phyloP scores from a whole-genome alignment of 2,888 invertebrate species.

The Falcaria lacertinaria region DNA sequence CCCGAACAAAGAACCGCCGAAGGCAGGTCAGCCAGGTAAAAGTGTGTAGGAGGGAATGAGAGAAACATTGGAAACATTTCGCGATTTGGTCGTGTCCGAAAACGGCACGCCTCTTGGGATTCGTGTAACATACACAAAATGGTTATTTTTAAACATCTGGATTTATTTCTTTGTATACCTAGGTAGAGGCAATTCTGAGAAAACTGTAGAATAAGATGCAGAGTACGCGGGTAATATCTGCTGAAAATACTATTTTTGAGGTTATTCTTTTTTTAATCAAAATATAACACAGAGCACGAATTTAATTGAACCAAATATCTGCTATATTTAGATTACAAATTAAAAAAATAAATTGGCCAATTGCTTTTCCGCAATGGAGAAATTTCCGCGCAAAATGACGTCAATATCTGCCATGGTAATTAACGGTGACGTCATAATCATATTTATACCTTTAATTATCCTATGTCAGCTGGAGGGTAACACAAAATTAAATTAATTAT shows the following conservation, averaged over 20 bases:
- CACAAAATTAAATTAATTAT: neutral
- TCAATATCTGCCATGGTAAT: neutral
- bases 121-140: slow-evolving; percentile 16
- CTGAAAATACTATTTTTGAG: too few relatives aligned
- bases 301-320: too few relatives aligned
- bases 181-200: slow-evolving; percentile 4
- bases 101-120: slow-evolving; percentile 14
- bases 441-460: neutral
- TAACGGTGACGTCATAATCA: neutral
- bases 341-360: too few relatives aligned
- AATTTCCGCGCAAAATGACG: neutral
- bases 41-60: slow-evolving; percentile 7
- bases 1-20: slow-evolving; percentile 16
- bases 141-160: slow-evolving; percentile 25
- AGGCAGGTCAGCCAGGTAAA: slow-evolving; percentile 18
- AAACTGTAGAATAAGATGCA: slow-evolving; percentile 10
- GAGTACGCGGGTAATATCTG: too few relatives aligned
- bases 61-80: slow-evolving; percentile 21
- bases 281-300: too few relatives aligned
- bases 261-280: too few relatives aligned
- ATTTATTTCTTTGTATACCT: slow-evolving; percentile 22
- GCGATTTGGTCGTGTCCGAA: slow-evolving; percentile 15
- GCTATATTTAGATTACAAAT: too few relatives aligned
- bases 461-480: neutral
- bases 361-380: too few relatives aligned